Conservation (phyloP, 2,113 vertebrate species). For the Strix aluco region DNA sequence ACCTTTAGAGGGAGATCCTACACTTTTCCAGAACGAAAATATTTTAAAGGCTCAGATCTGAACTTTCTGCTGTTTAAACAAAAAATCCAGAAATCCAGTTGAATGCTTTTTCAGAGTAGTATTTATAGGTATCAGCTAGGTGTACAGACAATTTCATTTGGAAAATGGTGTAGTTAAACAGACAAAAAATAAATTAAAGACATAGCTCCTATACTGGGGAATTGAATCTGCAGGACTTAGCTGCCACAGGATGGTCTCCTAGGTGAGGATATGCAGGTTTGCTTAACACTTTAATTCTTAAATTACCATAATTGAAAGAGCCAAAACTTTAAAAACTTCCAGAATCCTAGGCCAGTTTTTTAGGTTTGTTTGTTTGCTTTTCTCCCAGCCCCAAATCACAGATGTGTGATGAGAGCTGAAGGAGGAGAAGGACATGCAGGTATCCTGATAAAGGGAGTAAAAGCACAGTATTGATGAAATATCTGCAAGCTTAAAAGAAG, state of each 20-base stretch:
- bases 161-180: background rate
- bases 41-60: background rate
- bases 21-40: background rate
- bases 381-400: background rate
- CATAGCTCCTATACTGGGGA: background rate
- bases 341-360: background rate
- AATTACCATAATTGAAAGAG: background rate
- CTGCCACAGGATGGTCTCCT: background rate
- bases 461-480: background rate
- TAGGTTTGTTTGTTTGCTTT: background rate
- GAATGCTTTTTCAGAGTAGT: background rate
- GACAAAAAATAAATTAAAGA: background rate
- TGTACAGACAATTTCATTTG: background rate
- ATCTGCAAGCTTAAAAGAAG: background rate
- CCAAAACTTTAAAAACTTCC: background rate
- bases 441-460: background rate
- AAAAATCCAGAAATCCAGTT: background rate
- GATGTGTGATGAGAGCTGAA: background rate
- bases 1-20: background rate
- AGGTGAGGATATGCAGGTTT: background rate
- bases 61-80: background rate
- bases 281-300: background rate
- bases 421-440: background rate
- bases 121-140: background rate
- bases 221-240: background rate